A percentile compares a stretch with the other conserved stretches of the same genome.
Conservation (phyloP, 2,797 vertebrate species). For the Phrynocephalus forsythii region DNA sequence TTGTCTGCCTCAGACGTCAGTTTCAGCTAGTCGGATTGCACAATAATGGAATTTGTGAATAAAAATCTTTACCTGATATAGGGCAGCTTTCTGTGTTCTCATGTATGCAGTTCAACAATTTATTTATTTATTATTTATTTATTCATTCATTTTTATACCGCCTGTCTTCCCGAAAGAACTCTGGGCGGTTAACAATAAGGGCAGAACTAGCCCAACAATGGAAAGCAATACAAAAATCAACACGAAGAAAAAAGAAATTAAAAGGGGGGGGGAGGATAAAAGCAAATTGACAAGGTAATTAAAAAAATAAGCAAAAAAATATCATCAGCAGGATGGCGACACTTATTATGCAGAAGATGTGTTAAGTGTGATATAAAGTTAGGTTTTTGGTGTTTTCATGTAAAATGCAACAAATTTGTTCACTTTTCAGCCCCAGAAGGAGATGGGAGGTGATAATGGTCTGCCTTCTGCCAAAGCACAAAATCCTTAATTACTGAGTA, state of each 20-base stretch:
- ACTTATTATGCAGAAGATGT: not conserved
- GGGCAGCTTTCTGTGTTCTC: not conserved
- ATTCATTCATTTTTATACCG: too few relatives aligned
- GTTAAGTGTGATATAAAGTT: slow-evolving; percentile 24
- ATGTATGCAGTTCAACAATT: too few relatives aligned
- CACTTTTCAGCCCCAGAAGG: slow-evolving; percentile 40
- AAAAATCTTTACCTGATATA: not conserved
- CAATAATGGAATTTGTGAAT: not conserved
- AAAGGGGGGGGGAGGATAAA: too few relatives aligned
- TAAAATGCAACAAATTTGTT: not conserved
- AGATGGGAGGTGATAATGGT: not conserved
- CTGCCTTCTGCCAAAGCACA: slow-evolving; percentile 7
- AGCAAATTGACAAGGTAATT: too few relatives aligned
- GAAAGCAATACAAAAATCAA: too few relatives aligned
- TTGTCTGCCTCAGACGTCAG: not conserved
- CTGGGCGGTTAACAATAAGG: too few relatives aligned
- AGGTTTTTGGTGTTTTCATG: not conserved
- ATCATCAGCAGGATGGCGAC: too few relatives aligned
- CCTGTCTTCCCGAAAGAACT: too few relatives aligned
- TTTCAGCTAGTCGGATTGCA: not conserved
- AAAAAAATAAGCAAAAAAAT: too few relatives aligned
- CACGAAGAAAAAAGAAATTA: too few relatives aligned
- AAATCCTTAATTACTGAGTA: not conserved
- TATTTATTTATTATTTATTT: too few relatives aligned
- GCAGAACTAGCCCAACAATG: too few relatives aligned